Evolutionary conservation across 2,797 vertebrate species (phyloP).

Genomic region (Margarornis squamiger): DNA sequence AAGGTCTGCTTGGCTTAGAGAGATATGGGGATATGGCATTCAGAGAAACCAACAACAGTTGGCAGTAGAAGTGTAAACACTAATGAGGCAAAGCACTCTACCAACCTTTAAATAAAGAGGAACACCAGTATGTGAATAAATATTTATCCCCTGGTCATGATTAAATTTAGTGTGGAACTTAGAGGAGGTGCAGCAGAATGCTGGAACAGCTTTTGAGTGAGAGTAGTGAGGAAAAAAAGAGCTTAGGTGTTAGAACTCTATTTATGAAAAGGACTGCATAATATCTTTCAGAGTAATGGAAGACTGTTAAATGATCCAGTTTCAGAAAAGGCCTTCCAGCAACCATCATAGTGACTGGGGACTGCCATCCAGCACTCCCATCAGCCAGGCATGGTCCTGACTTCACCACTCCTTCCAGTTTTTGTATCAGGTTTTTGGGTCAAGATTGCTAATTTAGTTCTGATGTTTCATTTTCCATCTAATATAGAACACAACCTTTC

Average conservation of each 20-base stretch:
- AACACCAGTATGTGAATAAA: background rate
- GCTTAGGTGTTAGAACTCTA: background rate
- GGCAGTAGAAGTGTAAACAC: background rate
- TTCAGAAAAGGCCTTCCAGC: background rate
- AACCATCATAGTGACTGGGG: rapidly evolving
- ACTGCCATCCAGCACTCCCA: background rate
- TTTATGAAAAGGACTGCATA: background rate
- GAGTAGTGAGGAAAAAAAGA: background rate
- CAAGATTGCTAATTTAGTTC: background rate
- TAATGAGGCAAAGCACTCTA: background rate
- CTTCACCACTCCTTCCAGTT: background rate
- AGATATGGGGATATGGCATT: background rate
- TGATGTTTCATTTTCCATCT: background rate
- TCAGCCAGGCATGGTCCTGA: background rate
- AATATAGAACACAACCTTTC: background rate
- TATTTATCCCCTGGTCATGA: background rate
- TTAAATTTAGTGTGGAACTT: background rate
- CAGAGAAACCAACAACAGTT: background rate
- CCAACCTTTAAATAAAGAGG: background rate
- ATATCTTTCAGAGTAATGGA: background rate
- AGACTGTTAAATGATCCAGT: background rate
- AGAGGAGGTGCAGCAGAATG: background rate
- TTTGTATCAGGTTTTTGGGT: background rate
- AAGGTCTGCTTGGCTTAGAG: background rate
- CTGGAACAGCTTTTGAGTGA: background rate